Conservation (phyloP, 2,888 invertebrate genomes). For the Nomada ruficornis region DNA sequence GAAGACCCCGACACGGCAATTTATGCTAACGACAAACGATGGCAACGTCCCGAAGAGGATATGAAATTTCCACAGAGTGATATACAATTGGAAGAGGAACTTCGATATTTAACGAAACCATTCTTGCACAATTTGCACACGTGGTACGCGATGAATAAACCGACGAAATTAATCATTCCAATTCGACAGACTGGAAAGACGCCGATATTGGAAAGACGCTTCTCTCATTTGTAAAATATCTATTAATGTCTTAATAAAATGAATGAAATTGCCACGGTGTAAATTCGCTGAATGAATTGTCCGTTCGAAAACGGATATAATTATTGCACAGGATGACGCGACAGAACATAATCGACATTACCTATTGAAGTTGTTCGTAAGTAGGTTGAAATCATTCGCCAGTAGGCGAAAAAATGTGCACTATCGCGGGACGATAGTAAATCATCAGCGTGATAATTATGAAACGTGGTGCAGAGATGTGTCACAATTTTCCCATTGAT, state of each 20-base stretch:
- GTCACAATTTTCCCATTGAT: not conserved
- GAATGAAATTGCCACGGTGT: not conserved
- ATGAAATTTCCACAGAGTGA: slow-evolving; percentile 29
- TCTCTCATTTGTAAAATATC: slow-evolving; percentile 32
- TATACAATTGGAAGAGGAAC: slow-evolving; percentile 38
- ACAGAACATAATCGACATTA: not conserved
- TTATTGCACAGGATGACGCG: too few relatives aligned
- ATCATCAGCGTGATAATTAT: slow-evolving; percentile 1
- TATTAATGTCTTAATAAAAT: not conserved
- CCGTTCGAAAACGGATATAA: not conserved
- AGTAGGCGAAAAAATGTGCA: not conserved
- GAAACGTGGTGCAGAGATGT: slow-evolving; percentile 10
- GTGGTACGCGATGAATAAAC: slow-evolving; percentile 62
- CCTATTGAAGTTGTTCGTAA: not conserved
- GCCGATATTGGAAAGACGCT: slow-evolving; percentile 21
- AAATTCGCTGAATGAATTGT: not conserved
- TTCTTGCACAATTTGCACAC: slow-evolving; percentile 63
- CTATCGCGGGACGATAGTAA: slow-evolving; percentile 27
- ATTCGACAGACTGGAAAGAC: slow-evolving; percentile 26
- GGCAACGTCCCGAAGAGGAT: slow-evolving; percentile 42
- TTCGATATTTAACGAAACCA: slow-evolving; percentile 55
- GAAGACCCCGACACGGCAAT: not conserved
- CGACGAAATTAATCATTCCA: slow-evolving; percentile 10
- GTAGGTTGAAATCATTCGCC: slow-evolving; percentile 2
- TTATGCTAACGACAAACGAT: slow-evolving; percentile 42